Conservation (phyloP, 2,113 vertebrate species). For the Odocoileus virginianus region DNA sequence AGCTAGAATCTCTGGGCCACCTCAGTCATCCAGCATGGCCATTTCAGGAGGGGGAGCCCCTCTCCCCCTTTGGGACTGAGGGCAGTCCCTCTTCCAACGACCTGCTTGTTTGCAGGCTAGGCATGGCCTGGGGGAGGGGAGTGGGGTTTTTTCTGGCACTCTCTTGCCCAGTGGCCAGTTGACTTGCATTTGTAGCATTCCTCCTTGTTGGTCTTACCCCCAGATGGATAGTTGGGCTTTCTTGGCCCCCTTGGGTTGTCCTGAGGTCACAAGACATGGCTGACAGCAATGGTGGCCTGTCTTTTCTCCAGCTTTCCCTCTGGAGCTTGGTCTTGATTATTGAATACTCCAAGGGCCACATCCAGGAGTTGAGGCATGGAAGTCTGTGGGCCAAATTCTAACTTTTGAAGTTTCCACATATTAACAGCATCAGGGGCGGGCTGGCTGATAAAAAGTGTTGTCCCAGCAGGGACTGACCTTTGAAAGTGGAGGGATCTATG, state of each 20-base stretch:
- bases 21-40: not conserved
- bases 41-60: not conserved
- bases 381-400: not conserved
- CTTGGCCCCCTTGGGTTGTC: not conserved
- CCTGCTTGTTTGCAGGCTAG: not conserved
- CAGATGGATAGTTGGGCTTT: not conserved
- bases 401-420: not conserved
- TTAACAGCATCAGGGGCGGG: not conserved
- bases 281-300: not conserved
- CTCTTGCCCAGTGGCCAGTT: not conserved
- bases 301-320: not conserved
- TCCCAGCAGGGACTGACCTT: not conserved
- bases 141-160: not conserved
- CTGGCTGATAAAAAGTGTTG: not conserved
- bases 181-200: not conserved
- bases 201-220: not conserved
- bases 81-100: not conserved
- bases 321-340: not conserved
- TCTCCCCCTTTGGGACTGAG: not conserved
- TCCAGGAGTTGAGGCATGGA: not conserved
- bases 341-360: not conserved
- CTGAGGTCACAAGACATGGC: not conserved
- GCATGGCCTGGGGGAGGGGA: not conserved
- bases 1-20: not conserved
- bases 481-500: not conserved